Percentiles rank a stretch among this genome's conserved stretches.
These are phyloP conservation scores for Ardeotis arabs DNA, from an alignment of 2,113 vertebrate genomes.

Conservation along the genomic window DNA sequence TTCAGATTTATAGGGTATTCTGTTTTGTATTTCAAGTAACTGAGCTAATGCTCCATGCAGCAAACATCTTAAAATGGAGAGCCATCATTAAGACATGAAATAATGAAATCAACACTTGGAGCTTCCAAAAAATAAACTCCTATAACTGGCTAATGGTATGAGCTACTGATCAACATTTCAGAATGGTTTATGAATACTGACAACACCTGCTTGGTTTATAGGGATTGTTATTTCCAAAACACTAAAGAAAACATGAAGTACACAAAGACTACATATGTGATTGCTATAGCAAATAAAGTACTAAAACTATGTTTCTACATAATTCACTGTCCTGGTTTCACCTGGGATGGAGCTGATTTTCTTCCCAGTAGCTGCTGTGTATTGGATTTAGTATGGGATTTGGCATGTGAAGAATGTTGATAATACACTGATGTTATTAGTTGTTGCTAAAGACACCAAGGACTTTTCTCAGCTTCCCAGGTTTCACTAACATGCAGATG, in stretches of 20 bases:
- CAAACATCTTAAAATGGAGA: not conserved
- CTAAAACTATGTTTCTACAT: not conserved
- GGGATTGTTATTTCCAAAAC: not conserved
- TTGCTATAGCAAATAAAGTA: not conserved
- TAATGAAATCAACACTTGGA: not conserved
- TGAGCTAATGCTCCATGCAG: not conserved
- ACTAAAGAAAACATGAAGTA: not conserved
- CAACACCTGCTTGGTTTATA: not conserved
- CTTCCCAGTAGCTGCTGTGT: too few species aligned
- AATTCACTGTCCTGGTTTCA: not conserved
- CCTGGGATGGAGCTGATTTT: too few species aligned
- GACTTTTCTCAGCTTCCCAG: too few species aligned
- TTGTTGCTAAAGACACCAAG: too few species aligned
- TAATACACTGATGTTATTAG: too few species aligned
- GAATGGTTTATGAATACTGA: not conserved
- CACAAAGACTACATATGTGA: not conserved
- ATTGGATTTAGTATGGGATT: too few species aligned
- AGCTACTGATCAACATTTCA: not conserved
- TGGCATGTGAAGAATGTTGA: too few species aligned
- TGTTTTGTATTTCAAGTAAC: not conserved
- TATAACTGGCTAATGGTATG: not conserved
- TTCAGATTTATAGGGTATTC: not conserved
- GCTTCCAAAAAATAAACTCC: not conserved
- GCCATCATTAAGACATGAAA: not conserved
- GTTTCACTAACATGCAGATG: too few species aligned